Evolutionary conservation across 1,140 invertebrate species (phyloP).

Genomic region (Anastatus disparis): DNA sequence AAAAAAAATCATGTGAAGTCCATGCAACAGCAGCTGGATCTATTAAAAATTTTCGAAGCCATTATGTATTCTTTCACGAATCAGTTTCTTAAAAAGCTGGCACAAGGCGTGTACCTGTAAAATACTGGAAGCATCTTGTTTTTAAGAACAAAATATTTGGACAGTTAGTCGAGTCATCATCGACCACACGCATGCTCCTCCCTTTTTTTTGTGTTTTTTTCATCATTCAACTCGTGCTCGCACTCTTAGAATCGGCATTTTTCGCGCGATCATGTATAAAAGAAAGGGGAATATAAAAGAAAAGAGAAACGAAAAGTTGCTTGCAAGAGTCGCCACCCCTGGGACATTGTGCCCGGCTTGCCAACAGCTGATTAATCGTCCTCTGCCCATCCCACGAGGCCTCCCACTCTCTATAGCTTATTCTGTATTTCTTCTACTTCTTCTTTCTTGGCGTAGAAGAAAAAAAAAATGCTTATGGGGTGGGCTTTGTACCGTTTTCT

Average conservation of each 20-base stretch:
- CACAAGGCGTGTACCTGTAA: conserved; percentile 20
- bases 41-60: too few relatives aligned
- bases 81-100: too few relatives aligned
- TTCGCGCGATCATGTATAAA: conserved; percentile 54
- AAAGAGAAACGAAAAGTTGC: background rate
- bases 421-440: background rate
- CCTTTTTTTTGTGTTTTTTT: too few relatives aligned
- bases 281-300: conserved; percentile 47
- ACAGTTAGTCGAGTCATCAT: conserved; percentile 55
- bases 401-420: background rate
- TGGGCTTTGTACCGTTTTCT: too few relatives aligned
- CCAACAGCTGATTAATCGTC: conserved; percentile 69
- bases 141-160: conserved; percentile 65
- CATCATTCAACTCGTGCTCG: background rate
- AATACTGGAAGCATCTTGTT: too few relatives aligned
- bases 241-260: conserved; percentile 45
- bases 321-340: conserved; percentile 60
- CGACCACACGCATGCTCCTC: conserved; percentile 44
- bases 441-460: too few relatives aligned
- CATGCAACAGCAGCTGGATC: too few relatives aligned
- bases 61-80: too few relatives aligned
- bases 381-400: conserved; percentile 55
- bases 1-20: too few relatives aligned
- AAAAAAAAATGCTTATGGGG: too few relatives aligned
- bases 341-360: conserved; percentile 62